Evolutionary conservation across 2,113 vertebrate species (phyloP).

Genomic region (Rhombomys opimus): DNA sequence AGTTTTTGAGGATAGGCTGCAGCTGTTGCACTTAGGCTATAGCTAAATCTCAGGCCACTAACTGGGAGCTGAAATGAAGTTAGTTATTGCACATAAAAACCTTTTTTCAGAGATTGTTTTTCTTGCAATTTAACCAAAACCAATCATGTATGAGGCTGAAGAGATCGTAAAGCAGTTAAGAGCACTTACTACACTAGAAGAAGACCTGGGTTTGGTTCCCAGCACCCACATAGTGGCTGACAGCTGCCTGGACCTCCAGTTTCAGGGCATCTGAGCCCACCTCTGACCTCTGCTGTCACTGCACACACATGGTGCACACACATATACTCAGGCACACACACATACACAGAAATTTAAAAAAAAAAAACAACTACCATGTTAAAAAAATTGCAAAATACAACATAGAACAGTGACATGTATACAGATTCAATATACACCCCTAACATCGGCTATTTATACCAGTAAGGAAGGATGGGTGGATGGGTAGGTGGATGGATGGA

Average conservation of each 20-base stretch:
- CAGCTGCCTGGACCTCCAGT: neutral
- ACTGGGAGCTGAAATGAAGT: constrained; percentile 19
- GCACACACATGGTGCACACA: neutral
- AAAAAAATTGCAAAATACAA: neutral
- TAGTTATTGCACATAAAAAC: neutral
- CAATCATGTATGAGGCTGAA: neutral
- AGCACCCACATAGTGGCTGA: neutral
- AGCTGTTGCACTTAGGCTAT: neutral
- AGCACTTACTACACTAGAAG: neutral
- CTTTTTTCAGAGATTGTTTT: constrained; percentile 31
- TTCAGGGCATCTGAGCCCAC: neutral
- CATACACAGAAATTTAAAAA: too few species aligned
- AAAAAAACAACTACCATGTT: neutral
- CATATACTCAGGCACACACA: neutral
- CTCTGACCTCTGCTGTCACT: neutral
- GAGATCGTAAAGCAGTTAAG: neutral
- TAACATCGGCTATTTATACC: neutral
- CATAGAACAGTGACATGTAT: neutral
- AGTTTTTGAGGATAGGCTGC: neutral
- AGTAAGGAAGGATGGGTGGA: neutral
- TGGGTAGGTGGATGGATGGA: too few species aligned
- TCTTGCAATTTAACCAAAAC: constrained; percentile 44
- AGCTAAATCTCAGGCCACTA: neutral
- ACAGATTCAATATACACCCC: neutral
- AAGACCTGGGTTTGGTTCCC: neutral